phyloP scores from a whole-genome alignment of 2,888 invertebrate species.

The Diarsia dahlii region DNA sequence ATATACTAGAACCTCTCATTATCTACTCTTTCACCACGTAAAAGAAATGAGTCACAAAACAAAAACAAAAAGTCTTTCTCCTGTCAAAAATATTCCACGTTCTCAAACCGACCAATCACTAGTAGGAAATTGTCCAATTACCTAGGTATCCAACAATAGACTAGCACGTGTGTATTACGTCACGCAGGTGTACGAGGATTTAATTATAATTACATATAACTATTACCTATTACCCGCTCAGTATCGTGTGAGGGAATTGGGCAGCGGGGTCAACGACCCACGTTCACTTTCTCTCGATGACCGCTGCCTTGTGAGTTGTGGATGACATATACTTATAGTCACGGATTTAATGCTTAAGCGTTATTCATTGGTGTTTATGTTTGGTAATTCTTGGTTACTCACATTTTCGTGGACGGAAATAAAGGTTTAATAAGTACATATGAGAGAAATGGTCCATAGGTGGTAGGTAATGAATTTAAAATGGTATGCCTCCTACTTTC shows the following conservation, averaged over 20 bases:
- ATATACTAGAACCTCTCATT: not conserved
- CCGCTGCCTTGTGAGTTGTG: slow-evolving; percentile 48
- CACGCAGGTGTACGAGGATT: slow-evolving; percentile 46
- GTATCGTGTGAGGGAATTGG: slow-evolving; percentile 62
- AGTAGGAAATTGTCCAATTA: slow-evolving; percentile 46
- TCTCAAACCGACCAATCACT: slow-evolving; percentile 8
- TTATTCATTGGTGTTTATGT: slow-evolving; percentile 45
- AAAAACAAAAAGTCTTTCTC: not conserved
- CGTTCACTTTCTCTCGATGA: slow-evolving; percentile 73
- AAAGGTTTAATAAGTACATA: slow-evolving; percentile 2
- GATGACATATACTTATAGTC: slow-evolving; percentile 58
- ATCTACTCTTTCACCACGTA: not conserved
- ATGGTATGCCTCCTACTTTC: too few species aligned
- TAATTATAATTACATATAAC: slow-evolving; percentile 43
- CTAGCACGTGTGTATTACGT: slow-evolving; percentile 60
- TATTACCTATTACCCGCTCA: slow-evolving; percentile 44
- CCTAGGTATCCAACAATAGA: slow-evolving; percentile 10
- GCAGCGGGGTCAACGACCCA: slow-evolving; percentile 66
- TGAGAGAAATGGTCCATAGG: not conserved
- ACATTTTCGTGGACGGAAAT: not conserved
- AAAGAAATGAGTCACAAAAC: not conserved
- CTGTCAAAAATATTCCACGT: slow-evolving; percentile 1
- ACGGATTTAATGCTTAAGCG: slow-evolving; percentile 52
- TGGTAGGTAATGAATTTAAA: not conserved
- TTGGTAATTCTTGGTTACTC: slow-evolving; percentile 27